phyloP scores from a whole-genome alignment of 2,888 invertebrate species.

The Lithophane socia region DNA sequence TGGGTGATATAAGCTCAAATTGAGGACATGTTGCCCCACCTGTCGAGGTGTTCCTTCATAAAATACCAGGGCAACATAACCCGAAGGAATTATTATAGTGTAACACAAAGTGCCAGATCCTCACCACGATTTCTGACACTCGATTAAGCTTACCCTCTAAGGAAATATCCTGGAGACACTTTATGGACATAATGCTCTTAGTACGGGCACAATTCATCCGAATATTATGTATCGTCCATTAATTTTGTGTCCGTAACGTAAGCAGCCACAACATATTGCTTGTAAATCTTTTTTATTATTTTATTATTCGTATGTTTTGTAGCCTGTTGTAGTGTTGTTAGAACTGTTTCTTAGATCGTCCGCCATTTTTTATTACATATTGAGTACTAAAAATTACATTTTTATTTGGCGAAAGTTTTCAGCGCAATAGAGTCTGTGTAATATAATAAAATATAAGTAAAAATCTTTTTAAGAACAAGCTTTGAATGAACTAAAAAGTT shows the following conservation, averaged over 20 bases:
- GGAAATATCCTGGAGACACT: slow-evolving; percentile 56
- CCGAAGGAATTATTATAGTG: slow-evolving; percentile 4
- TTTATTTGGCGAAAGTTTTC: not conserved
- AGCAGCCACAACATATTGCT: slow-evolving; percentile 49
- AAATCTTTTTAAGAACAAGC: too few relatives aligned
- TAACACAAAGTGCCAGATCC: slow-evolving; percentile 18
- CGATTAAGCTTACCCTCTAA: slow-evolving; percentile 52
- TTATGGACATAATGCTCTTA: slow-evolving; percentile 57
- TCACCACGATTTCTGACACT: slow-evolving; percentile 41
- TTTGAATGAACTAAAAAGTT: too few relatives aligned
- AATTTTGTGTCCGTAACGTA: slow-evolving; percentile 47
- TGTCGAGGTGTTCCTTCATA: slow-evolving; percentile 5
- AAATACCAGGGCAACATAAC: slow-evolving; percentile 28
- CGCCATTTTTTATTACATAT: not conserved
- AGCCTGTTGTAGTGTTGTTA: slow-evolving; percentile 1
- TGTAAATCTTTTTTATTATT: slow-evolving; percentile 58
- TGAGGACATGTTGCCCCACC: not conserved
- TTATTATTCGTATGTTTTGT: slow-evolving; percentile 32
- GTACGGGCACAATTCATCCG: slow-evolving; percentile 44
- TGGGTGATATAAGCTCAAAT: too few relatives aligned
- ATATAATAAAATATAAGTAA: too few relatives aligned
- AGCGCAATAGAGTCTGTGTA: not conserved
- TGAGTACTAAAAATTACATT: too few relatives aligned
- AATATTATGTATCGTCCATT: slow-evolving; percentile 54
- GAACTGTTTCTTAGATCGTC: not conserved